phyloP scores from a whole-genome alignment of 2,797 vertebrate genomes.

The Thalassophryne amazonica region DNA sequence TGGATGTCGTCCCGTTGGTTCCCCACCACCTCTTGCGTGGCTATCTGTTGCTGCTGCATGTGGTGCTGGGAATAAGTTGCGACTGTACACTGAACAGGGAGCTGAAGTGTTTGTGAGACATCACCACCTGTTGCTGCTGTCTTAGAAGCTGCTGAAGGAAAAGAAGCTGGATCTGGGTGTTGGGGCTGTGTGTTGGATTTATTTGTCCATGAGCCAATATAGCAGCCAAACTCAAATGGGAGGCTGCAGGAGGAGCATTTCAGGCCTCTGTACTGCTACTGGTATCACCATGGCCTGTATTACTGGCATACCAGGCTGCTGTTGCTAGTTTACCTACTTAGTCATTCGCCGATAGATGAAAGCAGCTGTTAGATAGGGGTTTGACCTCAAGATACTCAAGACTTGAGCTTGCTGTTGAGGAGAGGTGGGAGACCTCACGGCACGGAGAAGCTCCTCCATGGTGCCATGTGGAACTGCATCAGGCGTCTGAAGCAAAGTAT shows the following conservation, averaged over 20 bases:
- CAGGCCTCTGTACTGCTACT: constrained; percentile 83
- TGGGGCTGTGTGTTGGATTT: constrained; percentile 84
- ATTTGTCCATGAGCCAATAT: constrained; percentile 87
- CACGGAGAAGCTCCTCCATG: constrained; percentile 93
- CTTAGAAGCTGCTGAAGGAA: constrained; percentile 87
- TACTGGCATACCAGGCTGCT: constrained; percentile 73
- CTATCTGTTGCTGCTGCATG: constrained; percentile 88
- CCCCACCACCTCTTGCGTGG: constrained; percentile 78
- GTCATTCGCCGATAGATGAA: constrained; percentile 99
- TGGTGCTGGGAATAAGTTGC: constrained; percentile 81
- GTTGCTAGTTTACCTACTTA: constrained; percentile 93
- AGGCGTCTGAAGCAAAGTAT: constrained; percentile 80
- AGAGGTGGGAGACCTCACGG: constrained; percentile 96
- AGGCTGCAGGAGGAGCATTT: constrained; percentile 81
- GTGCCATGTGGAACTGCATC: constrained; percentile 90
- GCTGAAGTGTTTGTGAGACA: constrained; percentile 72
- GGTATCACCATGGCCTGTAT: constrained; percentile 86
- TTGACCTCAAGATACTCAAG: constrained; percentile 96
- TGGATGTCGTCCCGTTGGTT: constrained; percentile 89
- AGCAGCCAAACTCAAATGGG: constrained; percentile 77
- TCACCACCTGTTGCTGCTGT: constrained; percentile 81
- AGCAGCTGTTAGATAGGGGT: constrained; percentile 98
- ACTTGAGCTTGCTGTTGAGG: constrained; percentile 98
- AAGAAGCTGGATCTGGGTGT: constrained; percentile 87
- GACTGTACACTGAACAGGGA: constrained; percentile 76